phyloP scores from a whole-genome alignment of 2,113 vertebrate species.

The Gallinago paraguaiae region DNA sequence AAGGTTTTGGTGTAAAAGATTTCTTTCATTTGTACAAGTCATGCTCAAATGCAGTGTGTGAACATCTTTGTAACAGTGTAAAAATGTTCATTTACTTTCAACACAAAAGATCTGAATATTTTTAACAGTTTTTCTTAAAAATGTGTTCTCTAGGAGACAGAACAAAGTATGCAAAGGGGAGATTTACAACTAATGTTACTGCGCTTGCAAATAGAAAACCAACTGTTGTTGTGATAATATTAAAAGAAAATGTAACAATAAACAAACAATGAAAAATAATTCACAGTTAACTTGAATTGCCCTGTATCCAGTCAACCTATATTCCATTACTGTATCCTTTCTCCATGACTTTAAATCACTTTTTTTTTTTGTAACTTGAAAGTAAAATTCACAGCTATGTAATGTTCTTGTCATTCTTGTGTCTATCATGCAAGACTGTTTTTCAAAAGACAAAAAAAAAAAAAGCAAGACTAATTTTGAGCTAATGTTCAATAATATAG shows the following conservation, averaged over 20 bases:
- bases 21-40: background rate
- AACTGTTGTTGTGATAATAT: background rate
- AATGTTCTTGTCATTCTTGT: background rate
- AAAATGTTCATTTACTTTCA: background rate
- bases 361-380: background rate
- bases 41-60: fast-evolving
- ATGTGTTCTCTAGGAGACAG: background rate
- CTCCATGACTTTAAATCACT: background rate
- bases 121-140: background rate
- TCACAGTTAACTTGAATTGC: background rate
- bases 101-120: background rate
- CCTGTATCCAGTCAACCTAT: background rate
- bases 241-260: no score
- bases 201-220: background rate
- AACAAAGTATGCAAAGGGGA: background rate
- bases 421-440: background rate
- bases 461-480: background rate
- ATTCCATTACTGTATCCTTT: background rate
- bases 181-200: background rate
- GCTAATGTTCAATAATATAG: no score
- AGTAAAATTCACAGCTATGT: background rate
- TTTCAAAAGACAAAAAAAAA: background rate
- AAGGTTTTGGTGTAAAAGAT: background rate
- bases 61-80: background rate
- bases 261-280: no score